Conservation (phyloP, 2,797 vertebrate species). For the Chelmon rostratus region DNA sequence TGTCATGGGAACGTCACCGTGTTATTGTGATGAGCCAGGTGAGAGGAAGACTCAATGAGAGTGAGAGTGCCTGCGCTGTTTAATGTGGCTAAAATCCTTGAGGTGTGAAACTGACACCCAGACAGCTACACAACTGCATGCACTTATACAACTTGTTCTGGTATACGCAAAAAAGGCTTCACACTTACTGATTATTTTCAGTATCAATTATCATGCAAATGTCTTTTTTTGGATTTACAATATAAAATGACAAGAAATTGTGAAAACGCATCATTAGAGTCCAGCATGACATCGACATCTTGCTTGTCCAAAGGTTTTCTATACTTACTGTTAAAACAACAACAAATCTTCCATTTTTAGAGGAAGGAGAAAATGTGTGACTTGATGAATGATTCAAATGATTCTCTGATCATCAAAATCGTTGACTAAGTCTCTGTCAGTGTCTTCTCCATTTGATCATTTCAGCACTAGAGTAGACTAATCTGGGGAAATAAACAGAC, state of each 20-base stretch:
- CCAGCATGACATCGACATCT: too few relatives aligned
- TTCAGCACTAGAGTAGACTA: neutral
- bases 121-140: neutral
- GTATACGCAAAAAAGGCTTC: neutral
- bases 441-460: too few relatives aligned
- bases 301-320: too few relatives aligned
- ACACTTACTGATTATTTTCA: neutral
- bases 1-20: neutral
- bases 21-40: conserved; percentile 36
- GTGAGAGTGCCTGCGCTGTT: neutral
- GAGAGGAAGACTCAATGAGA: conserved; percentile 7
- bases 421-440: neutral
- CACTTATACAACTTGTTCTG: neutral
- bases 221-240: neutral
- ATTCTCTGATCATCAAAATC: neutral
- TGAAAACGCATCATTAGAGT: neutral
- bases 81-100: neutral
- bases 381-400: too few relatives aligned
- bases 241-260: neutral
- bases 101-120: neutral
- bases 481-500: neutral
- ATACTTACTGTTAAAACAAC: too few relatives aligned
- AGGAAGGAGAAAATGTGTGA: too few relatives aligned
- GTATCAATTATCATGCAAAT: neutral
- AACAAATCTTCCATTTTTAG: too few relatives aligned